phyloP scores from a whole-genome alignment of 2,797 vertebrate species.

The Gymnothorax reevesii region DNA sequence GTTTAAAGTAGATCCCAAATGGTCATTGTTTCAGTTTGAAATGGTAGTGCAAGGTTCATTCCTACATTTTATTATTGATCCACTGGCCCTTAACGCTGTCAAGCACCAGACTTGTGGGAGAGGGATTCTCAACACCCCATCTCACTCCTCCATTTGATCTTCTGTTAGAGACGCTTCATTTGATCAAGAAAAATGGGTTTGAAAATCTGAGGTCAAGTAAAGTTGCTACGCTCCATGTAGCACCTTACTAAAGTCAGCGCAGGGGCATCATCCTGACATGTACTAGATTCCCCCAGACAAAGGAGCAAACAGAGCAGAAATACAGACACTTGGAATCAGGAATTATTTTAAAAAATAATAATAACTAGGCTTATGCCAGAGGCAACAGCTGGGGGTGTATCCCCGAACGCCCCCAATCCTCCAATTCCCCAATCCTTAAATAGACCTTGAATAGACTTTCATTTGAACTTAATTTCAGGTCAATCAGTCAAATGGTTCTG shows the following conservation, averaged over 20 bases:
- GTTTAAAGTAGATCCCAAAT: background rate
- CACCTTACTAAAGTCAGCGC: background rate
- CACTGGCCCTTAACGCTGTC: background rate
- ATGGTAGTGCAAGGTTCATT: background rate
- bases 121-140: background rate
- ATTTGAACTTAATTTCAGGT: no score
- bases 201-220: constrained; percentile 30
- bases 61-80: background rate
- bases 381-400: no score
- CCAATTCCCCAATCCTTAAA: no score
- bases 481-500: no score
- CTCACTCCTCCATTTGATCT: constrained; percentile 16
- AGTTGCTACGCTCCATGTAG: background rate
- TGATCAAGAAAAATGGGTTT: constrained; percentile 26
- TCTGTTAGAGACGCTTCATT: constrained; percentile 45
- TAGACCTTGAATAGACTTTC: no score
- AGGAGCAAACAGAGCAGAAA: background rate
- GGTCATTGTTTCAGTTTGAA: background rate
- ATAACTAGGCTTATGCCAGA: no score
- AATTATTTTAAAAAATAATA: background rate
- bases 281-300: background rate
- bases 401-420: no score
- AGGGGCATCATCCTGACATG: background rate
- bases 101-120: background rate
- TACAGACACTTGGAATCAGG: background rate